These are phyloP conservation scores for Cassiopea xamachana DNA, from an alignment of 30 jellyfish, hydroid and myxozoan genomes.

Conservation along the genomic window DNA sequence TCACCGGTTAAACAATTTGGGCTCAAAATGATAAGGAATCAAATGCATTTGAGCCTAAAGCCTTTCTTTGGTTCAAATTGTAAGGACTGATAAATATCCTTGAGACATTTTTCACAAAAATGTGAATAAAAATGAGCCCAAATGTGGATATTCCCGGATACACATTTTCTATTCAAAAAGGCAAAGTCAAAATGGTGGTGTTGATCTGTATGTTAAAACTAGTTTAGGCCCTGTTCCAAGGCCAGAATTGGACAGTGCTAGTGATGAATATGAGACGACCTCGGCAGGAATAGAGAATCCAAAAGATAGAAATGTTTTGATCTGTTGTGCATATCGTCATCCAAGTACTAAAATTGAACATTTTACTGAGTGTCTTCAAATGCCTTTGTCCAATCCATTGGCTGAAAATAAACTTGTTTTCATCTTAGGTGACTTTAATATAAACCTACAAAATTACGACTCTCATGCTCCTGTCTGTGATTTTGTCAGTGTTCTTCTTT, in stretches of 20 bases:
- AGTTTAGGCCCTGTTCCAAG: not conserved
- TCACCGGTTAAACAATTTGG: too few species aligned
- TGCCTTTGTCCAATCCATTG: not conserved
- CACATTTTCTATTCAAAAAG: too few species aligned
- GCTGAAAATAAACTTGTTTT: not conserved
- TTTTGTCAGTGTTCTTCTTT: constrained; percentile 31
- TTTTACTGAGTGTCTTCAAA: not conserved
- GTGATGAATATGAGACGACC: not conserved
- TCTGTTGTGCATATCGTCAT: not conserved
- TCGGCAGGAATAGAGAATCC: not conserved
- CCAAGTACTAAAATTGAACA: not conserved
- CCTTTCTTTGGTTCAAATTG: too few species aligned
- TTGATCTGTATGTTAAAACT: not conserved
- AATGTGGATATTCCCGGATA: too few species aligned
- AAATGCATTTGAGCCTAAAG: too few species aligned
- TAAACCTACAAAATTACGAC: too few species aligned
- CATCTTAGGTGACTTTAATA: not conserved
- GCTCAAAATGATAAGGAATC: too few species aligned
- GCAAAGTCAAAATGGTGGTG: too few species aligned
- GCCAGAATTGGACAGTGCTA: not conserved
- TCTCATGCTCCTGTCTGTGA: not conserved
- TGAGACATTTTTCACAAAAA: too few species aligned
- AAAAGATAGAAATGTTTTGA: not conserved
- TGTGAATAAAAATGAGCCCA: too few species aligned
- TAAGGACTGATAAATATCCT: too few species aligned